A percentile compares a stretch with the other conserved stretches of the same genome.
Evolutionary conservation across 2,797 vertebrate species (phyloP).

Genomic region (Silurus aristotelis): DNA sequence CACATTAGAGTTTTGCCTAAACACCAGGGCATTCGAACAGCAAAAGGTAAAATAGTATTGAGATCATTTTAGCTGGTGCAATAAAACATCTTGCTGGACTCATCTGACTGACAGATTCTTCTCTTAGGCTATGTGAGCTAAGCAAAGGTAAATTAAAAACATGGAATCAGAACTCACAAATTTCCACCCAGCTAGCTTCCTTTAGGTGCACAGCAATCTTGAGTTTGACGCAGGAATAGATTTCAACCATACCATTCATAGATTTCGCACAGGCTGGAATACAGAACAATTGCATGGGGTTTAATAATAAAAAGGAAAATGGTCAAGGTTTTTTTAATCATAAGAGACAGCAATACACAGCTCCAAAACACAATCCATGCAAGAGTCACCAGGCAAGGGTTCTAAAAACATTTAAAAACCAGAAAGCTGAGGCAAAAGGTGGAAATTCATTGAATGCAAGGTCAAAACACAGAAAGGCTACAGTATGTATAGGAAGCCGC

Average conservation of each 20-base stretch:
- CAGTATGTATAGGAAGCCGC: neutral
- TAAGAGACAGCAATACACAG: neutral
- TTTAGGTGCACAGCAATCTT: neutral
- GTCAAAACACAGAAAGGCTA: neutral
- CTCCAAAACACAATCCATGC: neutral
- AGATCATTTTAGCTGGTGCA: slow-evolving; percentile 51
- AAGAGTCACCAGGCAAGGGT: neutral
- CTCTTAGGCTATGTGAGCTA: slow-evolving; percentile 25
- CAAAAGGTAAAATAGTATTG: slow-evolving; percentile 51
- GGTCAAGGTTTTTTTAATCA: too few relatives aligned
- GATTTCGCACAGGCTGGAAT: neutral
- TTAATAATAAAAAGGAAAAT: too few relatives aligned
- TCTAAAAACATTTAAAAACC: neutral
- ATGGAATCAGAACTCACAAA: slow-evolving; percentile 17
- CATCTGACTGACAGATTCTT: slow-evolving; percentile 32
- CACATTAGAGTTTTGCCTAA: slow-evolving; percentile 47
- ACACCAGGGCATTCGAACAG: slow-evolving; percentile 42
- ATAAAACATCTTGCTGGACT: slow-evolving; percentile 33
- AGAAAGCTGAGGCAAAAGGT: neutral
- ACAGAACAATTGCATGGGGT: too few relatives aligned
- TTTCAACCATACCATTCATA: neutral
- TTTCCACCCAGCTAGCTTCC: neutral
- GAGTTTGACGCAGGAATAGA: neutral
- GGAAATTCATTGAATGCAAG: neutral
- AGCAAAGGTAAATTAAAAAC: slow-evolving; percentile 20